Evolutionary conservation across 2,113 vertebrate genomes (phyloP).

Genomic region (Opisthocomus hoazin): DNA sequence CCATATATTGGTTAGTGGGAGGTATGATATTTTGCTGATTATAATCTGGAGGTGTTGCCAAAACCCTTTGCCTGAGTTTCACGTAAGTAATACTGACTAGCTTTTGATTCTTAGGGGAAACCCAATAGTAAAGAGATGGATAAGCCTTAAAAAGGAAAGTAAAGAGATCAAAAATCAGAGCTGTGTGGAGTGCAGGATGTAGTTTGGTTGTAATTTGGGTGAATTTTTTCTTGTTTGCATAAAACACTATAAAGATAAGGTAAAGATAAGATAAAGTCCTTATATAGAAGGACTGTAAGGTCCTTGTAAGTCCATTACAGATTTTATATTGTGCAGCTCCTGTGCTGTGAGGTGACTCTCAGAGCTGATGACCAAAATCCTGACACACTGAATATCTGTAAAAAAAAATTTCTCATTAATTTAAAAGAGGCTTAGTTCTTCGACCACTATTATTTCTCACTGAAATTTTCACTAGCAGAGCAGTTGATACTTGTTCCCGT

Average conservation of each 20-base stretch:
- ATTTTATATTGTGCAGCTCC: background rate
- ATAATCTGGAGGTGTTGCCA: slow-evolving; percentile 44
- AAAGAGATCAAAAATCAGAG: background rate
- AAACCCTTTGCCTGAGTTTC: slow-evolving; percentile 34
- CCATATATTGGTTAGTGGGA: slow-evolving; percentile 59
- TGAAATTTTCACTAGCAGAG: background rate
- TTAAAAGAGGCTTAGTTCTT: background rate
- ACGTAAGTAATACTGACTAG: background rate
- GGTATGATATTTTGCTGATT: slow-evolving; percentile 60
- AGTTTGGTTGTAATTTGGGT: background rate
- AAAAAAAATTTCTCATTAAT: background rate
- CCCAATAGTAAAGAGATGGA: background rate
- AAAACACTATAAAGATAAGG: background rate
- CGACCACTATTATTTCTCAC: background rate
- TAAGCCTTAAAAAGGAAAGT: background rate
- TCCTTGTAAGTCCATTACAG: background rate
- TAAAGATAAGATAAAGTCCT: background rate
- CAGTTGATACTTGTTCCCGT: background rate
- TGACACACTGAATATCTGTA: background rate
- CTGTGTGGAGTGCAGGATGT: background rate
- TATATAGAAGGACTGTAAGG: background rate
- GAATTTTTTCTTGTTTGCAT: background rate
- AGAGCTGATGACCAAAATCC: background rate
- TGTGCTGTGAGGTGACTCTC: background rate
- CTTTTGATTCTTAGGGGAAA: slow-evolving; percentile 25